phyloP scores from a whole-genome alignment of 2,113 vertebrate genomes.

The Aleadryas rufinucha region DNA sequence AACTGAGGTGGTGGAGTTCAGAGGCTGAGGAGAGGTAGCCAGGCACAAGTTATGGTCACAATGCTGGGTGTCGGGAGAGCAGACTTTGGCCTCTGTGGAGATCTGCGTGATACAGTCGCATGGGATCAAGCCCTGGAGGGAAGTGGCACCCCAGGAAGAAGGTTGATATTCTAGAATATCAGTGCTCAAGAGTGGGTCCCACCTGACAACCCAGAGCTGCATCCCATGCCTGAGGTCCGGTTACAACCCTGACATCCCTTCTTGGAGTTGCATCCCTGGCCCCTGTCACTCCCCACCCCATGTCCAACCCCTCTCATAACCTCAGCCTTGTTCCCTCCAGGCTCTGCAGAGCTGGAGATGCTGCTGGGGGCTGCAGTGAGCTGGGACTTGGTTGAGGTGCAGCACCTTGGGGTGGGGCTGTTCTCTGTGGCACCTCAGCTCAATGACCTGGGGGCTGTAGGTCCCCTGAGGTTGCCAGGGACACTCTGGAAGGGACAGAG shows the following conservation, averaged over 20 bases:
- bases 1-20: not conserved
- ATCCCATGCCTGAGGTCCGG: not conserved
- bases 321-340: not conserved
- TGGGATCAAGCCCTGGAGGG: not conserved
- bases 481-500: not conserved
- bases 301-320: not conserved
- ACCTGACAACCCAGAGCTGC: not conserved
- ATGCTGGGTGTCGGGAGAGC: accelerated
- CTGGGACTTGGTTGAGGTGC: not conserved
- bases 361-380: not conserved
- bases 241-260: not conserved
- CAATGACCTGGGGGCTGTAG: not conserved
- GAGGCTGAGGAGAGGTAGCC: not conserved
- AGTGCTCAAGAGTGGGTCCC: not conserved
- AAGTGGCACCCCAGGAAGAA: not conserved
- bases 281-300: not conserved
- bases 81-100: not conserved
- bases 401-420: not conserved
- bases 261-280: not conserved
- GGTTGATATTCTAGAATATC: not conserved
- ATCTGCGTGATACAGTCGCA: not conserved
- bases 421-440: not conserved
- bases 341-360: not conserved
- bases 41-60: not conserved
- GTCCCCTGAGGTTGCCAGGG: not conserved